phyloP scores from a whole-genome alignment of 2,888 invertebrate species.

The Lasioglossum vierecki region DNA sequence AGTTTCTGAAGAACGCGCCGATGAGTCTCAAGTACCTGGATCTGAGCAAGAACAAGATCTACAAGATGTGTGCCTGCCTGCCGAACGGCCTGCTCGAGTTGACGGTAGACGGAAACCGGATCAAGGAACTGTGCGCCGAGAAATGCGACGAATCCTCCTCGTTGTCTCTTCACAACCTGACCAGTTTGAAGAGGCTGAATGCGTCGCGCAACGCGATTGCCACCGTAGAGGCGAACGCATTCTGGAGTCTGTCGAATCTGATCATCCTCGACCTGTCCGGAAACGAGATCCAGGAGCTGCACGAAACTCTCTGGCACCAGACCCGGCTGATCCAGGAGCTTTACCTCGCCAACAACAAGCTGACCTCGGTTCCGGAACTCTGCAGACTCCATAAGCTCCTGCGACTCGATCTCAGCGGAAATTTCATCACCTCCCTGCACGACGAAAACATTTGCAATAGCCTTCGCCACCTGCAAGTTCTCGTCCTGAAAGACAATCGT shows the following conservation, averaged over 20 bases:
- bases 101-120: constrained; percentile 58
- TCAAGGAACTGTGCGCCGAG: constrained; percentile 55
- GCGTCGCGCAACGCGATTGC: constrained; percentile 43
- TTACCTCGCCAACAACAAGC: constrained; percentile 11
- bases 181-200: constrained; percentile 15
- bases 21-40: constrained; percentile 54
- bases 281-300: constrained; percentile 19
- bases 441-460: background rate
- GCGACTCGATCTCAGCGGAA: constrained; percentile 31
- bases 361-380: constrained; percentile 30
- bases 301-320: background rate
- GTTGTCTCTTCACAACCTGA: background rate
- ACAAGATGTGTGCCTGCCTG: background rate
- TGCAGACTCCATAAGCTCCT: background rate
- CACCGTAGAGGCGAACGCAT: background rate
- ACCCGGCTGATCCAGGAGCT: background rate
- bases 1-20: constrained; percentile 38
- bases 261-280: constrained; percentile 40
- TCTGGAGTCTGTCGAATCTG: background rate
- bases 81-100: constrained; percentile 55
- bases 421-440: background rate
- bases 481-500: constrained; percentile 33
- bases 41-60: constrained; percentile 72
- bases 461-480: background rate
- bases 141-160: constrained; percentile 31